Evolutionary conservation across 2,888 invertebrate species (phyloP), one percentile per base, ranked within the genome.

Genomic region (Nezara viridula): DNA sequence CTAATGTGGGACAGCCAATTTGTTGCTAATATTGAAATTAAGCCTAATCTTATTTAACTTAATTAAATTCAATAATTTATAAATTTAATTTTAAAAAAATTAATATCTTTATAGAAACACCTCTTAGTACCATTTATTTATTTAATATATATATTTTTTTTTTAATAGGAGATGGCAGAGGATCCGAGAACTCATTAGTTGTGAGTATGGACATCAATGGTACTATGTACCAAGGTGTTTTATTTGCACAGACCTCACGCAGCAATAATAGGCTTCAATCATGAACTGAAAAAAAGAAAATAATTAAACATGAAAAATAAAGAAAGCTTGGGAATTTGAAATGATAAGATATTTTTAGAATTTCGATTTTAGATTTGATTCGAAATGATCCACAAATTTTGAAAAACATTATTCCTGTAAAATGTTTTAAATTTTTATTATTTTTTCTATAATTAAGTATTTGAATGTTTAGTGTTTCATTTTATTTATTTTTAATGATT

Each of bases 121-220:
- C 12, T 91, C 91, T 90, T 89, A n/a, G 90, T 89, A 90, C 90
- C 14, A 60, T n/a, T 55, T 7, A 7, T 27, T 32, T 32, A 19
- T 27, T 50, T 86, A 27, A 60, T 27, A 9, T 66, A 90, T 85
- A 90, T 91, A 90, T 91, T 90, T 91, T 91, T 73, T 92, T 91
- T 91, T 90, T 94, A 93, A 0, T 93, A 97, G 98, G 96, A 91
- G 97, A 97, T 92, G 96, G 96, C 47, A 94, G 95, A 91, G 91
- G 91, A 47, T 86, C 89, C n/a, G 97, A 98, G 92, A 97, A 96
- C 92, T 98, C 98, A 89, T 94, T 99, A 91, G 96, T 97, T 66
- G 98, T 99, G 52, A 98, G 97, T 92, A 98, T 99, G 96, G 98
- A 99, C 93, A 94, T 99, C 90, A 98, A 99, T 93, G 99, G 99